These are phyloP conservation scores for Theristus sp. DNA, from an alignment of 2,888 invertebrate species.

Conservation along the genomic window DNA sequence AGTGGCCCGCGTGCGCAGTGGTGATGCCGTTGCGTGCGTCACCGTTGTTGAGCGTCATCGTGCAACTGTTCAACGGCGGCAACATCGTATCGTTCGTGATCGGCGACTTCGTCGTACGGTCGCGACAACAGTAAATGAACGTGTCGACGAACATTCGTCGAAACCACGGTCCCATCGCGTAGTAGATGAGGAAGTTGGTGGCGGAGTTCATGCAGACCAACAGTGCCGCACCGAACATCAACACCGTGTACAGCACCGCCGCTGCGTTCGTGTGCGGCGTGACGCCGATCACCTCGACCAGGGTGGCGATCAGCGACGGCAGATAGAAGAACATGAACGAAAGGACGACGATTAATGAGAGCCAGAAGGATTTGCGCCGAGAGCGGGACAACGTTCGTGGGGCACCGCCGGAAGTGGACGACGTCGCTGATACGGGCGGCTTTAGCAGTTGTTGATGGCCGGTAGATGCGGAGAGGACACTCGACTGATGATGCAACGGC, in stretches of 20 bases:
- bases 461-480: no score
- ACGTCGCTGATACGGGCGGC: no score
- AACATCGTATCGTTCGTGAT: no score
- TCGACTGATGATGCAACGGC: no score
- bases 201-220: background rate
- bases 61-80: no score
- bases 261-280: background rate
- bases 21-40: no score
- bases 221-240: background rate
- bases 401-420: no score
- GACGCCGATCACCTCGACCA: background rate
- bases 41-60: no score
- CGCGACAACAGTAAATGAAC: background rate
- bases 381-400: background rate
- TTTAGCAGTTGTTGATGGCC: no score
- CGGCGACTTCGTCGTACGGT: background rate
- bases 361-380: background rate
- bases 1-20: no score
- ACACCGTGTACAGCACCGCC: background rate
- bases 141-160: background rate
- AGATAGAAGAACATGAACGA: background rate
- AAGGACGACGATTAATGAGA: background rate
- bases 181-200: constrained; percentile 1
- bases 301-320: background rate
- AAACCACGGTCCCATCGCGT: background rate